These are phyloP conservation scores for Bacillus rossius DNA, from an alignment of 1,140 invertebrate genomes.

Conservation along the genomic window DNA sequence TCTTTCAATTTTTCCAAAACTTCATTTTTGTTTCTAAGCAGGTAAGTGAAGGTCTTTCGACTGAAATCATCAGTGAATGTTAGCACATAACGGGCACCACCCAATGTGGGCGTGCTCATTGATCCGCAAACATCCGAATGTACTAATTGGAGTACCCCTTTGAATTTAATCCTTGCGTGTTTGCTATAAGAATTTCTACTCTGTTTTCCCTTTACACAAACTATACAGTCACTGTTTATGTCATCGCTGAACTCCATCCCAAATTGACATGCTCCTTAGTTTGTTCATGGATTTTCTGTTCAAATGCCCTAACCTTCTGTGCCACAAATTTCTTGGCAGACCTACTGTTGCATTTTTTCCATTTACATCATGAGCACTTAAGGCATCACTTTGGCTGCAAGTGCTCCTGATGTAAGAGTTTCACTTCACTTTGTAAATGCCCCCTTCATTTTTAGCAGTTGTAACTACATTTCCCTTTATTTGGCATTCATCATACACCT, in stretches of 20 bases:
- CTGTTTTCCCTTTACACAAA: slow-evolving; percentile 31
- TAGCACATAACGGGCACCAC: slow-evolving; percentile 38
- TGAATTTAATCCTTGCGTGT: slow-evolving; percentile 24
- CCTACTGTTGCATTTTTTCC: background rate
- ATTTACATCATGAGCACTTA: no score
- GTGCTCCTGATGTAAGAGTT: no score
- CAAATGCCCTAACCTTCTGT: background rate
- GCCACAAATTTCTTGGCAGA: background rate
- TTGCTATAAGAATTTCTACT: slow-evolving; percentile 20
- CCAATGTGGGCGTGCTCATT: slow-evolving; percentile 25
- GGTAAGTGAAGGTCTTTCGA: slow-evolving; percentile 31
- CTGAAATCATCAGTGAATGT: slow-evolving; percentile 39
- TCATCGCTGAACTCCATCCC: slow-evolving; percentile 12
- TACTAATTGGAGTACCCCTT: slow-evolving; percentile 37
- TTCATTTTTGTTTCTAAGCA: slow-evolving; percentile 39
- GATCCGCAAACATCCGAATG: slow-evolving; percentile 42
- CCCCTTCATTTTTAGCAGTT: no score
- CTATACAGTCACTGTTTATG: slow-evolving; percentile 22
- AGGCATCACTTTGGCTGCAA: no score
- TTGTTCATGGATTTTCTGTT: no score
- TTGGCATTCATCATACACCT: no score
- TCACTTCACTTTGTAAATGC: no score
- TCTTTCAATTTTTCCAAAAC: slow-evolving; percentile 34
- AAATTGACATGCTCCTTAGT: background rate
- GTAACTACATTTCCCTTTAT: no score